Base-by-base conservation (phyloP, 2,888 invertebrate genomes). In the Clepsis dumicolana region DNA sequence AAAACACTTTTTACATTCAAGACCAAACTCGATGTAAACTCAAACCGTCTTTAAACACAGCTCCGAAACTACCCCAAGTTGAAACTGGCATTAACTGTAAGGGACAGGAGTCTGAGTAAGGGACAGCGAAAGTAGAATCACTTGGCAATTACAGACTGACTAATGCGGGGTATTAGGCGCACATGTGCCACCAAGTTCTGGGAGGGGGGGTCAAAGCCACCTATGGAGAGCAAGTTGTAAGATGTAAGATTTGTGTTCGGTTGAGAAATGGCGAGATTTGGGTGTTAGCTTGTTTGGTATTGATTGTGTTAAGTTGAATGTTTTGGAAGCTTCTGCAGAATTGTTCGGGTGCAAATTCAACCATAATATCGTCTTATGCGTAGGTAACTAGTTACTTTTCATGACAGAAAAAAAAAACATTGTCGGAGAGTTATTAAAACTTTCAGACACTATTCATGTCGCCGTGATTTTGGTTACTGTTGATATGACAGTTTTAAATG, bases 111-210 rank as follows among this genome's bases (percentile, higher is more conserved):
- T 16, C 21, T 10, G 89, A 91, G 91, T 10, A 89, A 91, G 91
- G 92, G 90, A 87, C 89, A 88, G 81, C 75, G 85, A 86, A 88
- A 89, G 90, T 87, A 87, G 81, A 90, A 91, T 93, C 89, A 83
- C 87, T 90, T 92, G 77, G 92, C 90, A 90, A 93, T 93, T 93
- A 93, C 88, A 91, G 84, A 83, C 92, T 93, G 93, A 93, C 91
- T 92, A 93, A 93, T 93, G 93, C 81, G 78, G 90, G 92, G 80
- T 91, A 93, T 93, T 93, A 93, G 80, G 73, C 82, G 83, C 93
- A 93, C 93, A 93, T 93, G 93, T 93, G 93, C 80, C 89, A 76
- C 84, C 83, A 88, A 78, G 87, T 86, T 74, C 74, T 74, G 73
- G 44, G 32, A 53, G 38, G 32, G 56, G 38, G 64, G 52, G 68